Evolutionary conservation across 2,113 vertebrate species (phyloP).

Genomic region (Megaptera novaeangliae): DNA sequence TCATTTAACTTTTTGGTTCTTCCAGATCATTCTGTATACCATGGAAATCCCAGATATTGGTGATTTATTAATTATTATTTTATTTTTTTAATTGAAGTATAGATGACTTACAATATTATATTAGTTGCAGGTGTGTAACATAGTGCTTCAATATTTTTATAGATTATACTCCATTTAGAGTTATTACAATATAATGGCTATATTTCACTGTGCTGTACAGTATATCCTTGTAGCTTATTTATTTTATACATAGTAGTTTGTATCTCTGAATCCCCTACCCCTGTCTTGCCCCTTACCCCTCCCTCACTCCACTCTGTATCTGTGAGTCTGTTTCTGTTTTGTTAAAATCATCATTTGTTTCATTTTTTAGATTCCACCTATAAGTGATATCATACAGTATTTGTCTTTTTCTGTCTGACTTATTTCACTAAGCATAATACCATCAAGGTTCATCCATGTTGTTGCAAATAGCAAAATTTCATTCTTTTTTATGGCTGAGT

Average conservation of each 20-base stretch:
- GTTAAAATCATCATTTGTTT: background rate
- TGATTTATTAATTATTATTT: background rate
- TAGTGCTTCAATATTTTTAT: background rate
- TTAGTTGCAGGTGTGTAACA: background rate
- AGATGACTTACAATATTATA: background rate
- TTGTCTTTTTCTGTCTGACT: background rate
- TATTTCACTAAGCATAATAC: background rate
- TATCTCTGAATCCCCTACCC: background rate
- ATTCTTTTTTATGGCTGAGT: too few relatives aligned
- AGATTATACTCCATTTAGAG: background rate
- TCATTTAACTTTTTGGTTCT: background rate
- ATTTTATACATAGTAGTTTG: background rate
- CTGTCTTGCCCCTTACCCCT: background rate
- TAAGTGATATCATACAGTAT: background rate
- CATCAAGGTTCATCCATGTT: too few relatives aligned
- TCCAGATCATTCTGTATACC: background rate
- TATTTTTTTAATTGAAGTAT: background rate
- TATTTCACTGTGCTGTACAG: background rate
- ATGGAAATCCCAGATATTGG: background rate
- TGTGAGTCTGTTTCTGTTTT: background rate
- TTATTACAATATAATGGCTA: background rate
- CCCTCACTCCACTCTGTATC: background rate
- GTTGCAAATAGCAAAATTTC: too few relatives aligned
- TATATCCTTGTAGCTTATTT: background rate
- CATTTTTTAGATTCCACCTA: background rate